Evolutionary conservation across 2,797 vertebrate species (phyloP), one percentile per base, ranked within the genome.

Genomic region (Podargus strigoides): DNA sequence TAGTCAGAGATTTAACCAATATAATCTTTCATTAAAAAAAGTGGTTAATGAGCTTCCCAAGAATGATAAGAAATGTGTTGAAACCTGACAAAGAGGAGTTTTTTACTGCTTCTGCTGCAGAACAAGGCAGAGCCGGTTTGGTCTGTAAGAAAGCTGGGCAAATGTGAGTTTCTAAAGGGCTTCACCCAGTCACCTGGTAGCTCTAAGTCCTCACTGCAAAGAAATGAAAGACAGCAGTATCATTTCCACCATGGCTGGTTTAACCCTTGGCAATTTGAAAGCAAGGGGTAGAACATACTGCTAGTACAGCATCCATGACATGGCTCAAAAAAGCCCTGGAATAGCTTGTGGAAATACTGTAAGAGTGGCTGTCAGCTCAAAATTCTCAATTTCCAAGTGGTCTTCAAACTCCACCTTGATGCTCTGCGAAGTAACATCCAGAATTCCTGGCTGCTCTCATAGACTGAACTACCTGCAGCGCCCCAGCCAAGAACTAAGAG

Each of bases 1-100:
- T 93, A 86, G 80, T 89, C 88, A 76, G 90, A 93, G 90, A 91
- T 77, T 73, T 81, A 93, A 60, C 93, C 81, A 89, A 89, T 80
- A 93, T 77, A 91, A 91, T 77, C 93, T 89, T 94, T 89, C 74
- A 83, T 86, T 80, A 26, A 69, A 94, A 80, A 83, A 90, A 76
- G 70, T 19, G 60, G 88, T 76, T 88, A 91, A 84, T 73, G 85
- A 77, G 50, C 56, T 84, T 91, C 88, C 93, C 64, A 70, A 73
- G 85, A 77, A 73, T 37, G 84, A 91, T 93, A 89, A 87, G 88
- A 89, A 94, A 92, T 91, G 85, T 93, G 90, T 95, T 93, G 87
- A 93, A 93, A 93, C 87, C 87, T 86, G 87, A 91, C 44, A 68
- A 80, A 90, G 89, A 83, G 52, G 22, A 42, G 34, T 41, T 12